Percentiles rank a stretch among this genome's conserved stretches.
These are phyloP conservation scores for Trypoxylus dichotomus DNA, from an alignment of 1,140 invertebrate genomes.

Conservation along the genomic window DNA sequence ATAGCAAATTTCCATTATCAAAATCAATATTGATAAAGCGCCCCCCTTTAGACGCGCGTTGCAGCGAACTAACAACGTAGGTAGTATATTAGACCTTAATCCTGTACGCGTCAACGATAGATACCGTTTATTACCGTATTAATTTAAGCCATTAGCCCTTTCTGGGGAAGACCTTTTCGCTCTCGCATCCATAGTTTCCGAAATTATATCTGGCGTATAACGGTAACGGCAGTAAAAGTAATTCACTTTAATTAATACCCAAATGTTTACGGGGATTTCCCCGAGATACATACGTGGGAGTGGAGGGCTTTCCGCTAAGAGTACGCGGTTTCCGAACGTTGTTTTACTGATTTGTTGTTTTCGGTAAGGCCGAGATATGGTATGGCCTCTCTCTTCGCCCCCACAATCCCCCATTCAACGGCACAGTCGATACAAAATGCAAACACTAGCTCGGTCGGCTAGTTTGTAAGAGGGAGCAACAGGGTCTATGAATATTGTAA, in stretches of 20 bases:
- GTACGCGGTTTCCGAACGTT: neutral
- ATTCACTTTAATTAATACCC: neutral
- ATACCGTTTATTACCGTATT: conserved; percentile 6
- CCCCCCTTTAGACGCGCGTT: neutral
- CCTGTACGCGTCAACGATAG: conserved; percentile 1
- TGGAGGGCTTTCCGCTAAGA: neutral
- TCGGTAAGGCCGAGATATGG: neutral
- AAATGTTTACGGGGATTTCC: neutral
- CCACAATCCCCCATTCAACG: too few species aligned
- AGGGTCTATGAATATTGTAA: too few species aligned
- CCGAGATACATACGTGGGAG: too few species aligned
- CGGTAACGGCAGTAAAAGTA: neutral
- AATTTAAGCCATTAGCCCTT: conserved; percentile 6
- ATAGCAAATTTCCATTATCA: neutral
- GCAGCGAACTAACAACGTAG: neutral
- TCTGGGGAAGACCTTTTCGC: neutral
- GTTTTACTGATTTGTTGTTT: neutral
- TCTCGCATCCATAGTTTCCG: neutral
- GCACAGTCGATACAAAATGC: too few species aligned
- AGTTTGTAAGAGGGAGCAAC: too few species aligned
- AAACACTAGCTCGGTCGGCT: too few species aligned
- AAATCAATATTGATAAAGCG: neutral
- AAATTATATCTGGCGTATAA: conserved; percentile 2
- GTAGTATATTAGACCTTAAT: neutral
- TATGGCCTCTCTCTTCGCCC: too few species aligned